Percentiles rank a stretch among this genome's conserved stretches.
phyloP scores from a whole-genome alignment of 1,140 invertebrate species.

The Drosophila virilis region DNA sequence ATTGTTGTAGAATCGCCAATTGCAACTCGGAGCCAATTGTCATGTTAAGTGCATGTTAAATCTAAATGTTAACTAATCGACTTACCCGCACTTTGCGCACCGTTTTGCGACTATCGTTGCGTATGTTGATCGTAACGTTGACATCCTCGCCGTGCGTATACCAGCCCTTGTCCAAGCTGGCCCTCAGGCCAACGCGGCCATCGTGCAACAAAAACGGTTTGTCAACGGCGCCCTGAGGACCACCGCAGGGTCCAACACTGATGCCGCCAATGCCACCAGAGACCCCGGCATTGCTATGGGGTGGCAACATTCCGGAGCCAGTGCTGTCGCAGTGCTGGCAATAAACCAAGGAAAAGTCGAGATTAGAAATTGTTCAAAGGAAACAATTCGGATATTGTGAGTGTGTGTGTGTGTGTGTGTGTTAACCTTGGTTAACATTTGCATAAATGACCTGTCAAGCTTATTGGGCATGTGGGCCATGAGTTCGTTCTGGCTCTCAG shows the following conservation, averaged over 20 bases:
- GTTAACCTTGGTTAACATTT: not conserved
- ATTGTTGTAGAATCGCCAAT: no score
- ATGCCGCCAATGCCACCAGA: constrained; percentile 69
- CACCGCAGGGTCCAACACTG: constrained; percentile 67
- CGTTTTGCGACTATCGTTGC: constrained; percentile 97
- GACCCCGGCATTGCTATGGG: constrained; percentile 67
- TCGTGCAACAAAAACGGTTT: constrained; percentile 88
- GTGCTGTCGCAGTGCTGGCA: constrained; percentile 65
- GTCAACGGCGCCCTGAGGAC: constrained; percentile 85
- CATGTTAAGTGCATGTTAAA: no score
- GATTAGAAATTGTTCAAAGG: not conserved
- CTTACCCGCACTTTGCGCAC: constrained; percentile 95
- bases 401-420: constrained; percentile 1
- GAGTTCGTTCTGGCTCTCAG: not conserved
- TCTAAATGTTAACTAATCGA: constrained; percentile 17
- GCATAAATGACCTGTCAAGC: constrained; percentile 1
- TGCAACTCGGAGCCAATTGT: no score
- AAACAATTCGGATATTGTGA: not conserved
- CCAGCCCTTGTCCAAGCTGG: constrained; percentile 95
- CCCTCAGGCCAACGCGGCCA: constrained; percentile 91
- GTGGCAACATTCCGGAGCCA: constrained; percentile 57
- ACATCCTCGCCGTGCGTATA: constrained; percentile 98
- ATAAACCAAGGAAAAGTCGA: not conserved
- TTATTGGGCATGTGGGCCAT: not conserved
- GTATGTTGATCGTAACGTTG: constrained; percentile 93